Evolutionary conservation across 2,888 invertebrate species (phyloP), one percentile per base, ranked within the genome.

Genomic region (Eupithecia dodoneata): DNA sequence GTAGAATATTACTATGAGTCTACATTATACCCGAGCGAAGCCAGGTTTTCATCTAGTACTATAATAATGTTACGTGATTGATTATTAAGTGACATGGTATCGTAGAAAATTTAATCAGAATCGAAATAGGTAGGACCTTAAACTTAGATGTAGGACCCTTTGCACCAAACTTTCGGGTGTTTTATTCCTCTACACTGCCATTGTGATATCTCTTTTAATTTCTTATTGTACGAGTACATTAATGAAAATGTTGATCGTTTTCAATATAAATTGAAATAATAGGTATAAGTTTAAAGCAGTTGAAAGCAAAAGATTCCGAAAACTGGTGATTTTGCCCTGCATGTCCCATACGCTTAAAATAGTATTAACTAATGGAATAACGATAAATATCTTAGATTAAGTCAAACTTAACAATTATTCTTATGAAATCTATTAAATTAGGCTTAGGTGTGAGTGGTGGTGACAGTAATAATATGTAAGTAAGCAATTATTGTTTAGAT

Each of bases 341-440:
- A 30, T 63, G 12, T 30, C 30, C 30, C 63, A 30, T 30, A 63
- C 63, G 12, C 18, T 63, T 63, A 30, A 30, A 30, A 30, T 30
- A 63, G 18, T 18, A 63, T 30, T 63, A 55, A 13, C 49, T 59
- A 52, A n/a, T 12, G 12, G 10, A 30, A 30, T 63, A 10, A 30
- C 10, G 63, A 30, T 63, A 63, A 63, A 63, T 63, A 63, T 63
- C 30, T 63, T 63, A 63, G 63, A 12, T 30, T 59, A 63, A 63
- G 63, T 63, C 30, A 18, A 30, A 63, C 63, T 63, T 63, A 59
- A 63, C 10, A 63, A 30, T 10, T 30, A 63, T 63, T 63, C 63
- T 63, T 63, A 63, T 63, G 63, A 63, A 63, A 30, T 30, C 63
- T 63, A 63, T 63, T 63, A 12, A 18, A 30, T 9, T 18, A 59